Conservation (phyloP, 1,140 invertebrate species). For the Cotesia typhae region DNA sequence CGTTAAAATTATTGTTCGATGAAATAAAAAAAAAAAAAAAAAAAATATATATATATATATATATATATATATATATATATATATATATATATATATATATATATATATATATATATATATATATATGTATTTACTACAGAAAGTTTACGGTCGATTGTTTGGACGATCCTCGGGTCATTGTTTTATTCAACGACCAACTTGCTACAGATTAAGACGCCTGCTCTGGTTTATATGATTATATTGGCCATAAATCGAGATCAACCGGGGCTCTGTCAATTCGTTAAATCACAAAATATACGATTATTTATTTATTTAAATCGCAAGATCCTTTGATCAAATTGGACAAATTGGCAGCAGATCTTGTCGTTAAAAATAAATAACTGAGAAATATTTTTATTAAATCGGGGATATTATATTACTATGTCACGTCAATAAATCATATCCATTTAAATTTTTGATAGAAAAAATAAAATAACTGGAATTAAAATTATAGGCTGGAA, state of each 20-base stretch:
- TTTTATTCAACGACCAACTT: slow-evolving; percentile 10
- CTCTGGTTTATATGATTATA: neutral
- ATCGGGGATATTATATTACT: neutral
- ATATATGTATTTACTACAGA: neutral
- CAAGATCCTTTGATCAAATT: neutral
- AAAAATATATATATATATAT: too few species aligned
- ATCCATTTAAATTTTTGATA: too few species aligned
- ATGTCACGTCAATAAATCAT: neutral
- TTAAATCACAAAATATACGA: too few species aligned
- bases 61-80: too few species aligned
- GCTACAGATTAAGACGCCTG: neutral
- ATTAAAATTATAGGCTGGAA: too few species aligned
- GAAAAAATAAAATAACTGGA: too few species aligned
- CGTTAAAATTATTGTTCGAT: neutral
- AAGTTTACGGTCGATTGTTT: slow-evolving; percentile 1
- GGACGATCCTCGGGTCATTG: neutral
- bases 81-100: neutral
- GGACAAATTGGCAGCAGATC: slow-evolving; percentile 3
- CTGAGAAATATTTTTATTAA: neutral
- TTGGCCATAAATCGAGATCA: neutral
- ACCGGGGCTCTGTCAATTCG: neutral
- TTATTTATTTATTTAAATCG: too few species aligned
- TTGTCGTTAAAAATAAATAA: neutral
- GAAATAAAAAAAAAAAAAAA: too few species aligned
- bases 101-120: too few species aligned